These are phyloP conservation scores for Furcula furcula DNA, from an alignment of 2,888 invertebrate species.

Conservation along the genomic window DNA sequence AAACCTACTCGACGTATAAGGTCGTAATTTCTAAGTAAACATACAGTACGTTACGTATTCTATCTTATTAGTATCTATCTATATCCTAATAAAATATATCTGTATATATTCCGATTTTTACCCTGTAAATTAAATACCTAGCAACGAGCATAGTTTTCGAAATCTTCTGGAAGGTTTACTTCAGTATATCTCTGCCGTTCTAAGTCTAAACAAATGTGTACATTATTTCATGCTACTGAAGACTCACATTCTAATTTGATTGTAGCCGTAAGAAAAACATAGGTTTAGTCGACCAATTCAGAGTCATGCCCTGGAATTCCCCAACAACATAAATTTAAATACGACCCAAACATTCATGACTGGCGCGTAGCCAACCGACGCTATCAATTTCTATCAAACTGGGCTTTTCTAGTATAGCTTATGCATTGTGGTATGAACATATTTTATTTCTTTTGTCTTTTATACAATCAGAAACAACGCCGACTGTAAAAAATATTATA, in stretches of 20 bases:
- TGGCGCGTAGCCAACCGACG: constrained; percentile 59
- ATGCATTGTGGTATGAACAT: constrained; percentile 40
- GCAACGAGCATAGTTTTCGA: constrained; percentile 10
- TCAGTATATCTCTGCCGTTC: neutral
- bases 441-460: constrained; percentile 36
- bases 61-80: too few species aligned
- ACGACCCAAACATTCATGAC: constrained; percentile 52
- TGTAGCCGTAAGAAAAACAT: constrained; percentile 16
- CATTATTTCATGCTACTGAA: constrained; percentile 2
- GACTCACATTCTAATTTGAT: constrained; percentile 10
- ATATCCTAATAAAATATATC: too few species aligned
- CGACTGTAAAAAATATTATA: too few species aligned
- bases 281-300: constrained; percentile 18
- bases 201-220: constrained; percentile 1
- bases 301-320: constrained; percentile 44
- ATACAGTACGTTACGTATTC: too few species aligned
- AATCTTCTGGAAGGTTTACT: constrained; percentile 8
- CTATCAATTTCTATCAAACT: constrained; percentile 68
- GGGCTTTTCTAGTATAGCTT: constrained; percentile 29
- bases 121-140: too few species aligned
- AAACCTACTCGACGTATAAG: too few species aligned
- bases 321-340: constrained; percentile 66
- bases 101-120: too few species aligned
- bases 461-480: constrained; percentile 17
- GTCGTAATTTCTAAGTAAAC: too few species aligned